A percentile compares a stretch with the other conserved stretches of the same genome.
Conservation (phyloP, 1,140 invertebrate species). For the Eciton burchellii region DNA sequence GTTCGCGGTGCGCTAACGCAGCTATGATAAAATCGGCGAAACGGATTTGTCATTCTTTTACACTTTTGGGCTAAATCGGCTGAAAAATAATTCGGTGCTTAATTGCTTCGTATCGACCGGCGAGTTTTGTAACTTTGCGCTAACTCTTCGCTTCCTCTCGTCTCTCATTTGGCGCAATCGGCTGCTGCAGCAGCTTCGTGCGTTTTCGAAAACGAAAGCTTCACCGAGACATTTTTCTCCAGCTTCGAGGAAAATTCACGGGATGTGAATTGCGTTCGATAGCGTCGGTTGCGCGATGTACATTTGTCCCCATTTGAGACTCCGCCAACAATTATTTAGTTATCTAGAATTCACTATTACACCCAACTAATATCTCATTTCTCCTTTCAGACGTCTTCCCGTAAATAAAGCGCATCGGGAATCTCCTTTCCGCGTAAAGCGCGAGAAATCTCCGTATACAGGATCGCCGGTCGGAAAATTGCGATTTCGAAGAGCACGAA, state of each 20-base stretch:
- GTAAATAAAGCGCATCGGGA: background rate
- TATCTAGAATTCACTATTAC: background rate
- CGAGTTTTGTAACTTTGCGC: conserved; percentile 40
- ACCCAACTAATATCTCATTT: background rate
- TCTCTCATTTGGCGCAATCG: conserved; percentile 43
- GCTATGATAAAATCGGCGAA: conserved; percentile 7
- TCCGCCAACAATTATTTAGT: conserved; percentile 3
- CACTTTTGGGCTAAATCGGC: conserved; percentile 15
- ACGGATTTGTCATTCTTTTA: conserved; percentile 4
- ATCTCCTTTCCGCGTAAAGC: conserved; percentile 2
- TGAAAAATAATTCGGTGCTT: conserved; percentile 53
- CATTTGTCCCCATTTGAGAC: background rate
- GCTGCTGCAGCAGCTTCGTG: background rate
- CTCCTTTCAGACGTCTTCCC: too few relatives aligned
- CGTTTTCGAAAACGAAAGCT: conserved; percentile 43
- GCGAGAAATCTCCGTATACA: background rate
- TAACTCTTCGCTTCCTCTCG: conserved; percentile 35
- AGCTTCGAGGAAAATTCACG: background rate
- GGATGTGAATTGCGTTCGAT: background rate
- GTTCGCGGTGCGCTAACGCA: background rate
- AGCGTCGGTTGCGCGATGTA: background rate
- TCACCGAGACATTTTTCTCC: background rate
- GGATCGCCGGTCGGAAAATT: too few relatives aligned
- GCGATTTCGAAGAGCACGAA: too few relatives aligned
- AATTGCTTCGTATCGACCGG: conserved; percentile 45